Conservation (phyloP, 92 coral and sea anemone genomes). For the Heliopora coerulea region DNA sequence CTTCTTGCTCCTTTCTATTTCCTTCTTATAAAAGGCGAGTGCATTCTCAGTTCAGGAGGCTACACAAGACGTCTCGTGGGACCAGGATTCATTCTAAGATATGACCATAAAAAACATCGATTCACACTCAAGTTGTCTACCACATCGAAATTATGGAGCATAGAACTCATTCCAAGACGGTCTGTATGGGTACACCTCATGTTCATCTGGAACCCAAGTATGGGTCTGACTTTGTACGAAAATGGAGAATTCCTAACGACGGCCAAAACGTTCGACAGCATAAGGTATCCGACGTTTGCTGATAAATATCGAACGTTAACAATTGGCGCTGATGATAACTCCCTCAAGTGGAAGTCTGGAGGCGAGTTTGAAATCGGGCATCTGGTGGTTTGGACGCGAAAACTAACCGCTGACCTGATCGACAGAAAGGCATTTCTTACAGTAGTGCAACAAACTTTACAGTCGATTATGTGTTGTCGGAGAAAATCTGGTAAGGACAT, state of each 20-base stretch:
- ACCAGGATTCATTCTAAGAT: conserved; percentile 82
- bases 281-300: conserved; percentile 9
- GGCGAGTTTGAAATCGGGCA: conserved; percentile 85
- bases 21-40: conserved; percentile 45
- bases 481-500: conserved; percentile 59
- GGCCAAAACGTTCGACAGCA: conserved; percentile 28
- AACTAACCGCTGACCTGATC: conserved; percentile 57
- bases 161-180: background rate
- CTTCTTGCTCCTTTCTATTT: too few species aligned
- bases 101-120: conserved; percentile 43
- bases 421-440: conserved; percentile 60
- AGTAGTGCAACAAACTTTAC: conserved; percentile 53
- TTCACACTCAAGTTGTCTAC: conserved; percentile 7
- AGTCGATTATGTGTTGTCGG: conserved; percentile 69
- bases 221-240: conserved; percentile 76
- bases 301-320: conserved; percentile 40
- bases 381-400: conserved; percentile 73
- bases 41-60: conserved; percentile 86
- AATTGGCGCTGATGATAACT: conserved; percentile 68
- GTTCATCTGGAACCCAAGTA: conserved; percentile 68
- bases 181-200: conserved; percentile 73
- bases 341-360: conserved; percentile 23
- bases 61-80: conserved; percentile 84
- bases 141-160: conserved; percentile 1
- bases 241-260: conserved; percentile 68